Base-by-base conservation (phyloP, 2,113 vertebrate species). In the Suncus etruscus region DNA sequence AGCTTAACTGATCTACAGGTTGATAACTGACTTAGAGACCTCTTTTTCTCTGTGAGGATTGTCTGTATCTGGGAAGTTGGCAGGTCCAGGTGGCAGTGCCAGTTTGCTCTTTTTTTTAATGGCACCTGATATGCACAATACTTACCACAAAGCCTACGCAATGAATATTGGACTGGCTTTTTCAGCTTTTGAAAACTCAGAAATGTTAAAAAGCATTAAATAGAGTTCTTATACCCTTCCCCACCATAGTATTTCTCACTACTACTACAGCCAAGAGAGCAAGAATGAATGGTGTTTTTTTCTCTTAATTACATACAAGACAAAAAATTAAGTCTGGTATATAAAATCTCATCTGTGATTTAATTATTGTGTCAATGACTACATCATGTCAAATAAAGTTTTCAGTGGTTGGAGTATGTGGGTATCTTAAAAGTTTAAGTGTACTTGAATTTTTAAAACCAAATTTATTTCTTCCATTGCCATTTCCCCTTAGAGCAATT, bases 11-110 rank as follows among this genome's bases (percentile, higher is more conserved):
- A 78, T 95, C 27, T 88, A 8, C 70, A 84, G 83, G 87, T 87
- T 87, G 95, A 94, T 91, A 83, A 86, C 78, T 96, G 97, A 95
- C 94, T 70, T 6, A 86, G 27, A 95, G 95, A 87, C 94, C 39
- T 92, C 68, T 75, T 93, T 95, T 96, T 94, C 74, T 95, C 89
- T 93, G 66, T 94, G 91, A 95, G 83, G 89, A 92, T 87, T 95
- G 79, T 95, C 75, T 92, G 1, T 93, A 92, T 89, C 79, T 7
- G 79, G 86, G 65, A 94, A 66, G 70, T 69, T 80, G 75, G 39
- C 83, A 93, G 82, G 79, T 61, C 11, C 58, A 96, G 90, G 47
- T 77, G 61, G 22, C 87, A 48, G 27, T 90, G 91, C 86, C 80
- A 47, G 11, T 94, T 83, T 79, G 87, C 90, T 87, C 76, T 45